Base-by-base conservation (phyloP, 1,140 invertebrate genomes). In the Phortica variegata region DNA sequence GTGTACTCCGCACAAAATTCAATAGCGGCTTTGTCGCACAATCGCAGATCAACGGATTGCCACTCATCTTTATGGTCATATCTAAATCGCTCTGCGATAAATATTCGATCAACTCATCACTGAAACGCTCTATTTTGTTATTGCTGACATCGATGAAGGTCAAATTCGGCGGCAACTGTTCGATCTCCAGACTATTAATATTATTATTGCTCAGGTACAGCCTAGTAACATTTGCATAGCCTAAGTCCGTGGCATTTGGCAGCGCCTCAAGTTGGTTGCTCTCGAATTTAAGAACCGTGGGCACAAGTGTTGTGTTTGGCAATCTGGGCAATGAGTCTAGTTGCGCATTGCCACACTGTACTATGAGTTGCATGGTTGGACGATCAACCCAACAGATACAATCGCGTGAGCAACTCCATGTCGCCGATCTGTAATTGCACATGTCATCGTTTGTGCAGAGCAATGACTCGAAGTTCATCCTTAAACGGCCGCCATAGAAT, bases 1-100 rank as follows among this genome's bases (percentile, higher is more conserved):
- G 74, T 37, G 80, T 74, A 0, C 60, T 60, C 12, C 82, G 77
- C 3, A 87, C 62, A 53, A 84, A 85, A n/a, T 63, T 61, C 0
- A 85, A 63, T 3, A 86, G 79, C 6, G 77, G 61, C 6, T 62
- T 54, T 0, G 80, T 65, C 0, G 78, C 70, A 60, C 87, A 90
- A 34, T 82, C 77, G 56, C 87, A 89, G 3, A 15, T 32, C 76
- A 84, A 83, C 3, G 83, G 83, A 73, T 89, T 89, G 2, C 77
- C 69, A 18, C 80, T 72, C 0, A 89, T 63, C 2, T 63, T 74
- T 1, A 86, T 31, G 2, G 75, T 77, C n/a, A 62, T 42, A 0
- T 56, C 42, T 10, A 54, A 55, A 12, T 61, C 57, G n/a, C 23
- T 50, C 42, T 54, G 23, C 16, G 59, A 59, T 8, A 84, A 37